Evolutionary conservation across 2,113 vertebrate genomes (phyloP).

Genomic region (Fukomys damarensis): DNA sequence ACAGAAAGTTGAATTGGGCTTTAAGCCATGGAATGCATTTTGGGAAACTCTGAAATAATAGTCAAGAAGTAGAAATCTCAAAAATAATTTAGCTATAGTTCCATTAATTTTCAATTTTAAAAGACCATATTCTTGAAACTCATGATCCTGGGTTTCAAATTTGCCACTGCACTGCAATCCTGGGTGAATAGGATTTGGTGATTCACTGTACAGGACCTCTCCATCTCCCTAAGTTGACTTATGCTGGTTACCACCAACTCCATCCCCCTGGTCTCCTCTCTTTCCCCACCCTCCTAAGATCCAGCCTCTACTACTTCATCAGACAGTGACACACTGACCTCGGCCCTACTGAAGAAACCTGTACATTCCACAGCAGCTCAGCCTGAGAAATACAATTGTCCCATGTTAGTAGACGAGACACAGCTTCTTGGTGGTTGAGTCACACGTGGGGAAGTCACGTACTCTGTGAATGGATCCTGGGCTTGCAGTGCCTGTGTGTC

Average conservation of each 20-base stretch:
- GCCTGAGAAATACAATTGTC: neutral
- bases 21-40: neutral
- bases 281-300: too few species aligned
- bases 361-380: neutral
- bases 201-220: neutral
- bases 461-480: neutral
- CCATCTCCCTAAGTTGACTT: neutral
- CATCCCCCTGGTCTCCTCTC: accelerated
- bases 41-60: slow-evolving; percentile 28
- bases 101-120: neutral
- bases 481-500: neutral
- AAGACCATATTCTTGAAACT: neutral
- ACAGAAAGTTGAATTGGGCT: neutral
- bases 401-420: neutral
- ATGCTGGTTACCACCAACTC: accelerated
- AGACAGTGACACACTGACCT: accelerated
- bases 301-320: neutral
- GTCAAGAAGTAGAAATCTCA: neutral
- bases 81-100: neutral
- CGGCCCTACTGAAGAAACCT: neutral
- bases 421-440: neutral
- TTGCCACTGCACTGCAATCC: neutral
- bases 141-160: neutral
- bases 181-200: neutral
- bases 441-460: neutral